Conservation (phyloP, 64 coral and sea anemone genomes). For the Pachyseris speciosa region DNA sequence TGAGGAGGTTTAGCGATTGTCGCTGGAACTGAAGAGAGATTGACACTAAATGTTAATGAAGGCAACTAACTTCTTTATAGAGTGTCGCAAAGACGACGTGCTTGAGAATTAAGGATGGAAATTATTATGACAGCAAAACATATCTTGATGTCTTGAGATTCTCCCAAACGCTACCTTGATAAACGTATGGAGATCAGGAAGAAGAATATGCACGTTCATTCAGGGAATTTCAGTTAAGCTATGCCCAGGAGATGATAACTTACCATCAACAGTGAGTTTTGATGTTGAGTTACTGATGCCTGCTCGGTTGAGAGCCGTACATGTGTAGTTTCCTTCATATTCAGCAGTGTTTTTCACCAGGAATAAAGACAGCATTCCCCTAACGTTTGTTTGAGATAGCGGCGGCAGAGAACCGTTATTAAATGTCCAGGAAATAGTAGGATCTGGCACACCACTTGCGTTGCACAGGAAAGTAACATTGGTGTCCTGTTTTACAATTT, state of each 20-base stretch:
- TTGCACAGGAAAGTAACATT: conserved; percentile 20
- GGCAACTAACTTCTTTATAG: too few species aligned
- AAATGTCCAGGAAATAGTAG: conserved; percentile 7
- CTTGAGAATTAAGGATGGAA: too few species aligned
- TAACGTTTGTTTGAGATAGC: neutral
- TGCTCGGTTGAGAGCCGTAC: conserved; percentile 37
- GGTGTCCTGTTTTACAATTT: neutral
- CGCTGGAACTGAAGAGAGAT: neutral
- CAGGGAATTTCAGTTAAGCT: too few species aligned
- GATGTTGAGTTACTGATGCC: conserved; percentile 17
- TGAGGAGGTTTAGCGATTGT: neutral
- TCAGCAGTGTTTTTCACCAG: neutral
- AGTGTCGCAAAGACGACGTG: too few species aligned
- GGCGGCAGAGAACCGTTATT: neutral
- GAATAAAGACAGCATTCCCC: neutral
- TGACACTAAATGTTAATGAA: too few species aligned
- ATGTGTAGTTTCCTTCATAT: conserved; percentile 42
- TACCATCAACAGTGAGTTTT: conserved; percentile 33
- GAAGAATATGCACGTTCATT: too few species aligned
- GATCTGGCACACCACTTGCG: neutral
- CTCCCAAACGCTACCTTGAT: too few species aligned
- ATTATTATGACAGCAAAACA: too few species aligned
- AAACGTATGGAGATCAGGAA: too few species aligned
- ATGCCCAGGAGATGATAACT: neutral
- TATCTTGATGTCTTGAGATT: too few species aligned